Conservation (phyloP, 1,140 invertebrate genomes). For the Armadillidium nasatum region DNA sequence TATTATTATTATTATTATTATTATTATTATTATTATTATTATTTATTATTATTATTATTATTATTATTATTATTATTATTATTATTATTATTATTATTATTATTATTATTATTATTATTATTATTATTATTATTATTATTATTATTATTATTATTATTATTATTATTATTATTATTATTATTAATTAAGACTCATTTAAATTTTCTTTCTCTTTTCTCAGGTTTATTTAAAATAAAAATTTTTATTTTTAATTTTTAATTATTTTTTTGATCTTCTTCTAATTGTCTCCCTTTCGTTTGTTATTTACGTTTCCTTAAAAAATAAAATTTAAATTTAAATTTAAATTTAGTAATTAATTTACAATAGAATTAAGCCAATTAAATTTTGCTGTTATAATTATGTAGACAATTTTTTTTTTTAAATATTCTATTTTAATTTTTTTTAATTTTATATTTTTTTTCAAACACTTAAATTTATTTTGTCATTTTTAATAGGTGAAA, state of each 20-base stretch:
- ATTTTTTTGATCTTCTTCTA: background rate
- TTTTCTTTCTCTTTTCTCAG: constrained; percentile 11
- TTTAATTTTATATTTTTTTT: no score
- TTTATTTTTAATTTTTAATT: constrained; percentile 5
- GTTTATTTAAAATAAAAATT: constrained; percentile 1
- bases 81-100: constrained; percentile 17
- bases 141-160: background rate
- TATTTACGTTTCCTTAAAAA: background rate
- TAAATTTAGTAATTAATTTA: no score
- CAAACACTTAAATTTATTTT: no score
- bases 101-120: constrained; percentile 14
- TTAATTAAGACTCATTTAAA: background rate
- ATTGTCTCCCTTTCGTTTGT: background rate
- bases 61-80: constrained; percentile 10
- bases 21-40: constrained; percentile 22
- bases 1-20: no score
- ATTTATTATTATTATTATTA: constrained; percentile 22
- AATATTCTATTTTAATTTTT: no score
- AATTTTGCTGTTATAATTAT: no score
- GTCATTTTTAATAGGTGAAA: no score
- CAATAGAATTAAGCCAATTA: no score
- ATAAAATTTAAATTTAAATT: no score
- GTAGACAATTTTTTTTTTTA: no score
- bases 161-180: background rate
- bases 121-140: constrained; percentile 16